These are phyloP conservation scores for Xiphorhynchus erythropygius DNA, from an alignment of 2,797 vertebrate genomes.

Conservation along the genomic window DNA sequence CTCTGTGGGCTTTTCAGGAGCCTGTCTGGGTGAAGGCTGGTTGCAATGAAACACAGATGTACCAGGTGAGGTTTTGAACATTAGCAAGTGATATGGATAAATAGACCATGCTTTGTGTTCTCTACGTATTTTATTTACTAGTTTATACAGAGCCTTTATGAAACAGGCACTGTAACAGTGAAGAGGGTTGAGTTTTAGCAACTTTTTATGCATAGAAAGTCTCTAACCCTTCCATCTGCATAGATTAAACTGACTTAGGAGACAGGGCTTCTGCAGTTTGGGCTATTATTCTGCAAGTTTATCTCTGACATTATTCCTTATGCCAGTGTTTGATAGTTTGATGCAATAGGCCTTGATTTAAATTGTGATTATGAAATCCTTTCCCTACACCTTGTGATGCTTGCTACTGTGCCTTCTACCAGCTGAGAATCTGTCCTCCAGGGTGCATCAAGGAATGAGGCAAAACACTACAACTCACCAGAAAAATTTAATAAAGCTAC, in stretches of 20 bases:
- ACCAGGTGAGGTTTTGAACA: background rate
- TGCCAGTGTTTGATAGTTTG: background rate
- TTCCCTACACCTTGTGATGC: background rate
- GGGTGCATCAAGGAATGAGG: background rate
- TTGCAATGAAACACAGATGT: background rate
- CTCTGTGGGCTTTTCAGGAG: background rate
- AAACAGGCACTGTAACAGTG: background rate
- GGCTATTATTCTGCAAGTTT: background rate
- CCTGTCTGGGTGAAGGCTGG: background rate
- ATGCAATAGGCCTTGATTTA: background rate
- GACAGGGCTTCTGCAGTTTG: background rate
- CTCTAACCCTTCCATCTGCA: background rate
- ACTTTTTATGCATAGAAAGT: background rate
- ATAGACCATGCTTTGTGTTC: background rate
- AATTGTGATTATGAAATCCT: background rate
- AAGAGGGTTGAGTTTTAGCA: background rate
- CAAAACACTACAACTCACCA: background rate
- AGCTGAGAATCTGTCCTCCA: background rate
- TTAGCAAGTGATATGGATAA: background rate
- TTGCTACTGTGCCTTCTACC: background rate
- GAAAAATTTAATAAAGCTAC: background rate
- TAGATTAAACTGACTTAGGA: background rate
- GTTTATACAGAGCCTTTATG: background rate
- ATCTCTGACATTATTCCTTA: background rate
- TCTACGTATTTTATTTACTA: background rate